Evolutionary conservation across 2,888 invertebrate species (phyloP).

Genomic region (Heteromyza rotundicornis): DNA sequence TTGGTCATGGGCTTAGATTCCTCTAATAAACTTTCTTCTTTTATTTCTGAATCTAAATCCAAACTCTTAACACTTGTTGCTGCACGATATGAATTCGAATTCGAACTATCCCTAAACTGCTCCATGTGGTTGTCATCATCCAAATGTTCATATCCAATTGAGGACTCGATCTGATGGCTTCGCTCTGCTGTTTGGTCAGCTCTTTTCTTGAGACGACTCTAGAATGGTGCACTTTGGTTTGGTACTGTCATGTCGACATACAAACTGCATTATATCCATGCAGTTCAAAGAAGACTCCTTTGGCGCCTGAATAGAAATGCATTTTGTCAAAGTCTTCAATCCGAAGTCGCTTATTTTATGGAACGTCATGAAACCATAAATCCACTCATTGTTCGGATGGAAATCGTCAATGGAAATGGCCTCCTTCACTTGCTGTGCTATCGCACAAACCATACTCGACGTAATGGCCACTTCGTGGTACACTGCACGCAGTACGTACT

Average conservation of each 20-base stretch:
- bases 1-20: too few relatives aligned
- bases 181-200: too few relatives aligned
- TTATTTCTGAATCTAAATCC: too few relatives aligned
- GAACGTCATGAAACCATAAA: slow-evolving; percentile 38
- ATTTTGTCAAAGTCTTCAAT: slow-evolving; percentile 20
- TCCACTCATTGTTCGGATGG: slow-evolving; percentile 43
- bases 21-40: too few relatives aligned
- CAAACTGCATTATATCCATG: slow-evolving; percentile 42
- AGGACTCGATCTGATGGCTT: neutral
- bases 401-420: slow-evolving; percentile 45
- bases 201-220: too few relatives aligned
- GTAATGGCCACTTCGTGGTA: slow-evolving; percentile 33
- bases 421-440: slow-evolving; percentile 43
- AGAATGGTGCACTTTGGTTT: neutral
- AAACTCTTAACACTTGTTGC: neutral
- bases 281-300: slow-evolving; percentile 40
- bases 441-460: slow-evolving; percentile 29
- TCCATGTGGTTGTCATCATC: slow-evolving; percentile 6
- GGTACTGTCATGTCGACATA: slow-evolving; percentile 30
- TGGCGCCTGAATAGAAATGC: slow-evolving; percentile 24
- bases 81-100: neutral
- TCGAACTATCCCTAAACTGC: neutral
- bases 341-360: slow-evolving; percentile 38
- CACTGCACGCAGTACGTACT: slow-evolving; percentile 40
- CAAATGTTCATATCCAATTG: slow-evolving; percentile 4